These are phyloP conservation scores for Bursaphelenchus okinawaensis DNA, from an alignment of 2,888 invertebrate species.

Conservation along the genomic window DNA sequence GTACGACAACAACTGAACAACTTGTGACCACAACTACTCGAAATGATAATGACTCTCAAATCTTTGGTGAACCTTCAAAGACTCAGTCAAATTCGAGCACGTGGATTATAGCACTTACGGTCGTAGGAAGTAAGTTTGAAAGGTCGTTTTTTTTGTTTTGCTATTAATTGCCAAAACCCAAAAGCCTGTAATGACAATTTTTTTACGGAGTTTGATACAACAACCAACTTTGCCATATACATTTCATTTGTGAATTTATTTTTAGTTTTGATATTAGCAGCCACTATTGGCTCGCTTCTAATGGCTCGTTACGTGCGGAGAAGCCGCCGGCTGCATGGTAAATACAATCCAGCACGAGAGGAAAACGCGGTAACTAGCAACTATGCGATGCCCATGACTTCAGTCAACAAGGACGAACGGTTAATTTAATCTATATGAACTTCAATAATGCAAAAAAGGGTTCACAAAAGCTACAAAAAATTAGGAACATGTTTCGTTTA, in stretches of 20 bases:
- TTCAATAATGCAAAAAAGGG: too few relatives aligned
- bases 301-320: constrained; percentile 32
- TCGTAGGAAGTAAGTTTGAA: neutral
- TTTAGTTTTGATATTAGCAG: constrained; percentile 38
- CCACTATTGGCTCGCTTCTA: constrained; percentile 36
- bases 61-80: neutral
- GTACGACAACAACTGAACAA: neutral
- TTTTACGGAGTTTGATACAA: too few relatives aligned
- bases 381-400: constrained; percentile 48
- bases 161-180: too few relatives aligned
- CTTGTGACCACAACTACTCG: neutral
- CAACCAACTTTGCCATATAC: too few relatives aligned
- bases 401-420: constrained; percentile 42
- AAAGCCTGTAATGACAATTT: too few relatives aligned
- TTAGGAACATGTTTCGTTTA: too few relatives aligned
- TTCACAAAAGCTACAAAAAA: too few relatives aligned
- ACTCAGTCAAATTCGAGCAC: neutral
- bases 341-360: constrained; percentile 54
- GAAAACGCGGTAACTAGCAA: constrained; percentile 38
- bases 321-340: constrained; percentile 34
- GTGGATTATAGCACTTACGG: constrained; percentile 9
- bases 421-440: constrained; percentile 40
- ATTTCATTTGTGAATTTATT: too few relatives aligned
- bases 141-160: neutral
- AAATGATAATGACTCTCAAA: neutral